Evolutionary conservation across 2,113 vertebrate genomes (phyloP).

Genomic region (Rhodinocichla rosea): DNA sequence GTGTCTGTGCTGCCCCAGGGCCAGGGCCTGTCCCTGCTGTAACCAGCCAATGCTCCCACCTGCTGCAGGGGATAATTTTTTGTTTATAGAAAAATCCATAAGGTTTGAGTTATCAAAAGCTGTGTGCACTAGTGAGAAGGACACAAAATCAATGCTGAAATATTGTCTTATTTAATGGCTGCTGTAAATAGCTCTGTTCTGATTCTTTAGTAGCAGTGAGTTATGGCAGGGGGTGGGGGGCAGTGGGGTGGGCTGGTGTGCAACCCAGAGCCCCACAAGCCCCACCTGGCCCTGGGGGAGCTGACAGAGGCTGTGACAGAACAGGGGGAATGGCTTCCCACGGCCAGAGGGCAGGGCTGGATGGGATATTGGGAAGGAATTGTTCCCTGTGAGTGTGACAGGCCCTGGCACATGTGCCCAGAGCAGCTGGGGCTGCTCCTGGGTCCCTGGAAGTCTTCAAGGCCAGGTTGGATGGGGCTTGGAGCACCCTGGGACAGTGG

Average conservation of each 20-base stretch:
- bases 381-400: not conserved
- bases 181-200: constrained; percentile 87
- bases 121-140: constrained; percentile 65
- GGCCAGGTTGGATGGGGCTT: rapidly evolving
- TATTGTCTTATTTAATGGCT: constrained; percentile 87
- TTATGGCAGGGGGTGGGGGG: constrained; percentile 28
- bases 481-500: not conserved
- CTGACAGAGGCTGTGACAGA: not conserved
- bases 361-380: not conserved
- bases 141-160: constrained; percentile 90
- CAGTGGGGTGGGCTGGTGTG: not conserved
- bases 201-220: constrained; percentile 76
- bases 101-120: constrained; percentile 87
- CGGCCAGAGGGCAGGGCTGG: not conserved
- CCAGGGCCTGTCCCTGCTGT: constrained; percentile 25
- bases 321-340: no score
- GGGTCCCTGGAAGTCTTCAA: not conserved
- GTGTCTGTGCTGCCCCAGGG: rapidly evolving
- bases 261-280: not conserved
- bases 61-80: constrained; percentile 77
- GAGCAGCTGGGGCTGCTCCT: not conserved
- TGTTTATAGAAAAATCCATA: constrained; percentile 94
- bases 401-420: not conserved
- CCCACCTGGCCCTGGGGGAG: not conserved
- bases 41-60: constrained; percentile 54